Evolutionary conservation across 2,888 invertebrate genomes (phyloP), one percentile per base, ranked within the genome.

Genomic region (Glomeris marginata): DNA sequence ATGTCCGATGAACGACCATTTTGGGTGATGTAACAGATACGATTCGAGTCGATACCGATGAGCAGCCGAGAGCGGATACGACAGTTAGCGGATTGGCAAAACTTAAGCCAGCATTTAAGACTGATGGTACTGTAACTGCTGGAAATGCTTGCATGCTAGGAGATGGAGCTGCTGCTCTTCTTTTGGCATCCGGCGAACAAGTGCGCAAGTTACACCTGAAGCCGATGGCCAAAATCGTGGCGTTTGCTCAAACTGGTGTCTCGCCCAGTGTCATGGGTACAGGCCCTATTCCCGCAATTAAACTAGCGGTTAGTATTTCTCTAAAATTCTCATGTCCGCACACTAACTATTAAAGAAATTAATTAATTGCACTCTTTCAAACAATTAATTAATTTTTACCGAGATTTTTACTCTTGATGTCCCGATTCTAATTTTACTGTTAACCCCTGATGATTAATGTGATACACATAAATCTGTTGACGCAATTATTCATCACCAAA

Each of bases 81-180:
- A 79, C 76, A 10, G 41, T 74, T 1, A 79, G 80, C 58, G 64
- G 63, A 6, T 67, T 86, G 41, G 63, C 71, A 50, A 78, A 76
- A 63, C 64, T 85, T 33, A 72, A 68, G 56, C 76, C 85, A 0
- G 76, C 68, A 40, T 84, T 84, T 66, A 60, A 73, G 20, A 72
- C 73, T 57, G 51, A 44, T 20, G 71, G 71, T 3, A 78, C 81
- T 1, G 81, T 86, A 4, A 86, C 86, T 2, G 74, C 85, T 34
- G 83, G 81, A 41, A 84, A 82, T 70, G 74, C 84, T 1, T 84
- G 84, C 8, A 84, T 84, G 28, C 71, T 85, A 35, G 85, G 84
- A 64, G 94, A 94, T 66, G 91, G 92, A 1, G 91, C 92, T 2
- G 87, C 90, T 2, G 87, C 82, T 1, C 69, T 92, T 1, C 68